These are phyloP conservation scores for Creontiades dilutus DNA, from an alignment of 2,888 invertebrate genomes.

Conservation along the genomic window DNA sequence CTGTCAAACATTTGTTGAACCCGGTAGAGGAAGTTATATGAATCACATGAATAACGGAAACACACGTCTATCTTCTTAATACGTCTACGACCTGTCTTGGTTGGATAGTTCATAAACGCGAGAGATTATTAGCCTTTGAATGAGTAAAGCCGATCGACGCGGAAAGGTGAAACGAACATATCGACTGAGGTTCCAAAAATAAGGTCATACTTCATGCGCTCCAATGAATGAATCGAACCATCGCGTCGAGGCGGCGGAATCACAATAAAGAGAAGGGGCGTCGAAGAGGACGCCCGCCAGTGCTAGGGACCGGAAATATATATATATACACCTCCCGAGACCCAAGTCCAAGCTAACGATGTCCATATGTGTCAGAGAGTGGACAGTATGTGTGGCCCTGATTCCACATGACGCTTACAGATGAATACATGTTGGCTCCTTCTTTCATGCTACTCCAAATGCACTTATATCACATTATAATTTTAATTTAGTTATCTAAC, in stretches of 20 bases:
- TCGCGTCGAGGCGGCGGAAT: constrained; percentile 13
- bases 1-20: too few relatives aligned
- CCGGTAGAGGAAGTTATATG: too few relatives aligned
- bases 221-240: constrained; percentile 19
- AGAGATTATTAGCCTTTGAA: constrained; percentile 1
- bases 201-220: constrained; percentile 36
- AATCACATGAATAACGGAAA: too few relatives aligned
- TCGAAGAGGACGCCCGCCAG: background rate
- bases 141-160: constrained; percentile 14
- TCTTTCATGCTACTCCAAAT: background rate
- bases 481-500: too few relatives aligned
- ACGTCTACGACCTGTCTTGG: background rate
- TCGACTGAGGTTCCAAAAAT: constrained; percentile 32
- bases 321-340: background rate
- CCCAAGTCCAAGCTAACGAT: background rate
- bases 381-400: background rate
- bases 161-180: constrained; percentile 28
- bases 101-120: background rate
- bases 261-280: constrained; percentile 1
- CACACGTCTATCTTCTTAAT: too few relatives aligned
- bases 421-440: background rate
- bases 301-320: background rate
- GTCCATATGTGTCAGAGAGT: constrained; percentile 27
- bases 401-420: background rate
- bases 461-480: too few relatives aligned